Conservation (phyloP, 2,113 vertebrate species). For the Tauraco erythrolophus region DNA sequence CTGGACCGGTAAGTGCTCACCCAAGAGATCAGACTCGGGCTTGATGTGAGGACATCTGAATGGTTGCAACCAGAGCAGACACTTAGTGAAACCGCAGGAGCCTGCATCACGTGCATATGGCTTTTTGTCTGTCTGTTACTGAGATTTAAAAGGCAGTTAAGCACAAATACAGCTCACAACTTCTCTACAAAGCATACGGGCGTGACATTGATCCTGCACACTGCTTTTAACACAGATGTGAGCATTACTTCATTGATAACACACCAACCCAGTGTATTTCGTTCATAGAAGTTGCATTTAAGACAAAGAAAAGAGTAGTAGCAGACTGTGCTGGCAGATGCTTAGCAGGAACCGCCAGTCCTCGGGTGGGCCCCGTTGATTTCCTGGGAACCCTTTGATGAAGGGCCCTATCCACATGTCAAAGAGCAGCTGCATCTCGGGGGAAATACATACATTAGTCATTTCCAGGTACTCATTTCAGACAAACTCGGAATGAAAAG, state of each 20-base stretch:
- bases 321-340: background rate
- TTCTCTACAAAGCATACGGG: background rate
- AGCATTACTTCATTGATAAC: background rate
- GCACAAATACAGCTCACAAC: background rate
- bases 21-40: fast-evolving
- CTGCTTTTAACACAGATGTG: background rate
- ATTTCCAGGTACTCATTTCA: background rate
- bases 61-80: background rate
- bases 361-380: background rate
- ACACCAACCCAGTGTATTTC: background rate
- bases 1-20: fast-evolving
- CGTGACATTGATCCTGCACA: fast-evolving
- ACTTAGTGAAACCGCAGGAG: background rate
- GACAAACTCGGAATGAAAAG: background rate
- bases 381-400: background rate
- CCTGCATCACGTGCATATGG: fast-evolving
- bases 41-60: background rate
- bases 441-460: background rate
- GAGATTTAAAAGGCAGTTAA: background rate
- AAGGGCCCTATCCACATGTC: background rate
- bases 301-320: background rate
- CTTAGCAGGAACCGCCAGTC: background rate
- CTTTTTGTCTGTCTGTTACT: background rate
- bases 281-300: background rate
- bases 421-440: background rate